phyloP scores from a whole-genome alignment of 2,797 vertebrate species.

The Morus bassanus region DNA sequence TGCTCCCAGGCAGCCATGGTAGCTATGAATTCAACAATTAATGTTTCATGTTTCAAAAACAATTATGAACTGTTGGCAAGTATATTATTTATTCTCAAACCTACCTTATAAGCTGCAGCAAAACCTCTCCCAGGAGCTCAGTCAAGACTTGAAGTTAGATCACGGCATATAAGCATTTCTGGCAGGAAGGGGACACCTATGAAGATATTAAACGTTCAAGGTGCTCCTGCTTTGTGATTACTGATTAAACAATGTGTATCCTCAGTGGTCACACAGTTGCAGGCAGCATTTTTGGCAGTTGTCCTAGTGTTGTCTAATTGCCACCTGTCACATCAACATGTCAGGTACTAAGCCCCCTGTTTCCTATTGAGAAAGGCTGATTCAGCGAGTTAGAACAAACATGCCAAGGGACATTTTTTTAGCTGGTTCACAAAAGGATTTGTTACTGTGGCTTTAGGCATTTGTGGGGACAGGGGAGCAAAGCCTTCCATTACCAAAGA shows the following conservation, averaged over 20 bases:
- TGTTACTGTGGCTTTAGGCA: background rate
- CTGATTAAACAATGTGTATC: background rate
- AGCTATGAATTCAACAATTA: background rate
- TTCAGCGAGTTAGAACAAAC: background rate
- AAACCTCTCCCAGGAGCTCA: background rate
- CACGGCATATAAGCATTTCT: background rate
- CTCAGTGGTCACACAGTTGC: background rate
- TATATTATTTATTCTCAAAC: background rate
- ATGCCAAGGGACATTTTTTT: background rate
- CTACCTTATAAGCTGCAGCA: background rate
- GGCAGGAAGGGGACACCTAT: background rate
- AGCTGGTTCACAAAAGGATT: background rate
- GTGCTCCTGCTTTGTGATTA: background rate
- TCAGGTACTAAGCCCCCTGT: background rate
- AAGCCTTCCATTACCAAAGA: background rate
- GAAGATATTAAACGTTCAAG: background rate
- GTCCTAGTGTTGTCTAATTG: background rate
- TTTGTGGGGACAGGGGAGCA: background rate
- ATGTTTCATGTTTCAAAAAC: background rate
- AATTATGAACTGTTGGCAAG: background rate
- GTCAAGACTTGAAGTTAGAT: background rate
- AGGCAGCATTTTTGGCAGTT: background rate
- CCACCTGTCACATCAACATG: background rate
- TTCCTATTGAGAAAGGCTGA: background rate
- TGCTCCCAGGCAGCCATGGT: background rate